Conservation (phyloP, 2,797 vertebrate genomes). For the Emys orbicularis region DNA sequence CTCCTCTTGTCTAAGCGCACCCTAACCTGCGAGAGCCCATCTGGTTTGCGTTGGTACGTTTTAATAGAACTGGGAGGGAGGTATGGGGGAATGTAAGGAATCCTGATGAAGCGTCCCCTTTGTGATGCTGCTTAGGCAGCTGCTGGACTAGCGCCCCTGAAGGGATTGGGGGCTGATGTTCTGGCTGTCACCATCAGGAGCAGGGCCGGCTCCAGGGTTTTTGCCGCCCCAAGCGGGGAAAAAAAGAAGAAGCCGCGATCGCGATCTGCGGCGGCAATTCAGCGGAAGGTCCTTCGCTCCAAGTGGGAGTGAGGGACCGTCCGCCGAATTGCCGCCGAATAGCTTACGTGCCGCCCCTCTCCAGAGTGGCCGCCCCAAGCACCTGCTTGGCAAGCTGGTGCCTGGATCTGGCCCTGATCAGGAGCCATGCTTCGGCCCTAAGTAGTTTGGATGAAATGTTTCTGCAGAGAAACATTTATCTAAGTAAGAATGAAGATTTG, state of each 20-base stretch:
- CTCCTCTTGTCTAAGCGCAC: background rate
- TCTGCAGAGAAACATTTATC: conserved; percentile 72
- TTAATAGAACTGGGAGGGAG: background rate
- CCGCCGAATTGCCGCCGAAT: too few relatives aligned
- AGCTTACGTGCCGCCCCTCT: too few relatives aligned
- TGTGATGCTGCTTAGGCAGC: background rate
- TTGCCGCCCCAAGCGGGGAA: too few relatives aligned
- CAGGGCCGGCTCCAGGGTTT: too few relatives aligned
- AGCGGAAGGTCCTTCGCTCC: too few relatives aligned
- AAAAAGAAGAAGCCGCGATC: too few relatives aligned
- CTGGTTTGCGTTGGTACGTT: background rate
- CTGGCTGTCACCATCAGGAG: conserved; percentile 48
- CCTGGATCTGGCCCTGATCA: background rate
- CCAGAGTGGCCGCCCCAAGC: too few relatives aligned
- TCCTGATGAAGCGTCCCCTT: background rate
- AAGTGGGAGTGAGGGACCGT: too few relatives aligned
- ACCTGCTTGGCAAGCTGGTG: too few relatives aligned
- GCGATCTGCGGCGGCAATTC: too few relatives aligned
- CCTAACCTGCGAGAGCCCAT: background rate
- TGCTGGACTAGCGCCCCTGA: background rate
- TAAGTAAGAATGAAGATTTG: conserved; percentile 73
- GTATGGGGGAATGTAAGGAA: background rate
- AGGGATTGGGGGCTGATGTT: conserved; percentile 10
- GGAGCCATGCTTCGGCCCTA: conserved; percentile 52
- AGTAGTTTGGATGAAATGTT: conserved; percentile 49